These are phyloP conservation scores for Ascidia mentula DNA, from an alignment of 23 tunicate genomes.

Conservation along the genomic window DNA sequence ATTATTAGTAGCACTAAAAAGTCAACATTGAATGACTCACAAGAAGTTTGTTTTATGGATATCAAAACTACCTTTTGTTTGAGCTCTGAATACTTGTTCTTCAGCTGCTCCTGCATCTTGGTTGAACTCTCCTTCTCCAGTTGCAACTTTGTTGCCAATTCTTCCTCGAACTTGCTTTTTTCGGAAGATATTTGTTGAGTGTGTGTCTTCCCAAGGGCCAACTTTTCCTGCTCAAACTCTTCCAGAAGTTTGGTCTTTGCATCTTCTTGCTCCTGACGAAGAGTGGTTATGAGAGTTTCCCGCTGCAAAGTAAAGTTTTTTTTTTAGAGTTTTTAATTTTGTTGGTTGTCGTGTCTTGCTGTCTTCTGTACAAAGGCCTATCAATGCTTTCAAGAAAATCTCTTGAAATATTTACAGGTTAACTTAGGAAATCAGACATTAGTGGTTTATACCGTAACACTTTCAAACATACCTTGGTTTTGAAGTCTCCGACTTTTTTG, in stretches of 20 bases:
- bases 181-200: background rate
- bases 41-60: background rate
- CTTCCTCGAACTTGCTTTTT: slow-evolving; percentile 18
- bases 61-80: slow-evolving; percentile 67
- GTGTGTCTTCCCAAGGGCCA: slow-evolving; percentile 5
- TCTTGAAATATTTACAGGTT: no score
- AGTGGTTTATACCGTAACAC: no score
- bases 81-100: slow-evolving; percentile 54
- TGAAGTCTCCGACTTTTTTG: slow-evolving; percentile 42
- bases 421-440: no score
- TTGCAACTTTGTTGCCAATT: slow-evolving; percentile 11
- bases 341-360: no score
- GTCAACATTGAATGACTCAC: no score
- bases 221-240: slow-evolving; percentile 5
- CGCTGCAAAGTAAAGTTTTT: no score
- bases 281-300: slow-evolving; percentile 21
- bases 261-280: slow-evolving; percentile 22
- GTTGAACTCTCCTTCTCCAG: slow-evolving; percentile 20
- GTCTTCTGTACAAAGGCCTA: no score
- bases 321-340: no score
- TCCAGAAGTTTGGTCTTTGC: slow-evolving; percentile 11
- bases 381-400: no score
- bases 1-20: no score
- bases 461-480: slow-evolving; percentile 57
- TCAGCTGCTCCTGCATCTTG: slow-evolving; percentile 42